Percentiles rank a stretch among this genome's conserved stretches.
These are phyloP conservation scores for Limonius californicus DNA, from an alignment of 1,140 invertebrate species.

Conservation along the genomic window DNA sequence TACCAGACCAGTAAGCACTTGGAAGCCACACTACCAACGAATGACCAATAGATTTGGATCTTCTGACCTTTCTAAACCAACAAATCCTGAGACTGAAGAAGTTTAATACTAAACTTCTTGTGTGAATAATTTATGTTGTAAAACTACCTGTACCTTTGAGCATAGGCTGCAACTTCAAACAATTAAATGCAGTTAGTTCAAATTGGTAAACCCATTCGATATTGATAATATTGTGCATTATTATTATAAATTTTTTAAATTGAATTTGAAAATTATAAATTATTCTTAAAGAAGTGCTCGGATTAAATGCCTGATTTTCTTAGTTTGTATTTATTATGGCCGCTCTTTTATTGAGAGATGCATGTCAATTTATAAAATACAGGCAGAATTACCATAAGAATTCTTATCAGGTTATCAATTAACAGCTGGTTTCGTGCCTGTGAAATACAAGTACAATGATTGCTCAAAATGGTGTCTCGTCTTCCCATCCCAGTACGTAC, in stretches of 20 bases:
- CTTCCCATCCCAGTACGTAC: too few species aligned
- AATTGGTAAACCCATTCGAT: too few species aligned
- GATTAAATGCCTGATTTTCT: too few species aligned
- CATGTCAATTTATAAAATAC: too few species aligned
- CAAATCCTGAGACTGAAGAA: conserved; percentile 9
- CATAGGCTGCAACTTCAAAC: background rate
- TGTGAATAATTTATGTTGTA: background rate
- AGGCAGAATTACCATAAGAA: too few species aligned
- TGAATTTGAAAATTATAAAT: background rate
- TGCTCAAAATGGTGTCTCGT: conserved; percentile 1
- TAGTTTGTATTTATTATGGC: too few species aligned
- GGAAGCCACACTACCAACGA: conserved; percentile 80
- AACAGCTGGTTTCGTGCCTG: too few species aligned
- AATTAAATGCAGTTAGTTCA: too few species aligned
- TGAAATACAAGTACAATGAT: background rate
- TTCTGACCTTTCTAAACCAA: conserved; percentile 29
- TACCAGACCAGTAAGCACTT: conserved; percentile 70
- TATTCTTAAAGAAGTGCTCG: too few species aligned
- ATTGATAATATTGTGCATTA: too few species aligned
- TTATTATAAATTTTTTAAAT: background rate
- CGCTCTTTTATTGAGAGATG: too few species aligned
- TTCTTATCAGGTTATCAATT: too few species aligned
- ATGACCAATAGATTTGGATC: conserved; percentile 61
- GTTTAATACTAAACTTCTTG: background rate
- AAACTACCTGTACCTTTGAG: background rate